Base-by-base conservation (phyloP, 2,888 invertebrate species). In the Melanotus villosus region DNA sequence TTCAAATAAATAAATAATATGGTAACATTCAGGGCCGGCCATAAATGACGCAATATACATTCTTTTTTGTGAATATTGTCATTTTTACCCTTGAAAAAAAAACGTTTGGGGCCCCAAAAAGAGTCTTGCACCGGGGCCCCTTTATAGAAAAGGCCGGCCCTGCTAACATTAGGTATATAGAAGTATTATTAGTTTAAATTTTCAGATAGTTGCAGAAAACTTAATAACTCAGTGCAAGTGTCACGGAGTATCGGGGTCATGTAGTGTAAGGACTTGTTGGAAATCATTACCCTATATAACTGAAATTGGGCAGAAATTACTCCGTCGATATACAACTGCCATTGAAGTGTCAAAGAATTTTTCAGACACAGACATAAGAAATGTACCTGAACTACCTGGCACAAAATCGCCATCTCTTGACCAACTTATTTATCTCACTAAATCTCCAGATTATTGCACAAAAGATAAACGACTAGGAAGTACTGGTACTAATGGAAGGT, bases 401-500 rank as follows among this genome's bases (percentile, higher is more conserved):
- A 75, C 84, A 58, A 80, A 80, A 32, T 76, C 80, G 57, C 87
- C 87, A 67, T 85, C 85, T 0, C 81, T 84, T 47, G 89, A 91
- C 50, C 89, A 92, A 60, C 87, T 95, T 68, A 86, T 94, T 23
- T 95, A 91, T 85, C 89, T 92, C 75, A 90, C 91, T 71, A 93
- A 92, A 80, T 93, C 93, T 66, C 94, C 95, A 0, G 94, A 95
- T 85, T 95, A 94, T 84, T 95, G 95, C 84, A 89, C 91, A 67
- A 89, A 89, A 19, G 93, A 95, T 79, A 86, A 88, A 12, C 89
- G 89, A 45, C 87, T 91, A 2, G 95, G 94, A 10, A 93, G 93
- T 57, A 86, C 91, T 9, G 94, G 94, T 26, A 95, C 94, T 0
- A 86, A 88, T 56, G 93, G 93, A 81, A 90, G 94, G 94, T 93